Conservation (phyloP, 2,797 vertebrate genomes). For the Darevskia nairensis region DNA sequence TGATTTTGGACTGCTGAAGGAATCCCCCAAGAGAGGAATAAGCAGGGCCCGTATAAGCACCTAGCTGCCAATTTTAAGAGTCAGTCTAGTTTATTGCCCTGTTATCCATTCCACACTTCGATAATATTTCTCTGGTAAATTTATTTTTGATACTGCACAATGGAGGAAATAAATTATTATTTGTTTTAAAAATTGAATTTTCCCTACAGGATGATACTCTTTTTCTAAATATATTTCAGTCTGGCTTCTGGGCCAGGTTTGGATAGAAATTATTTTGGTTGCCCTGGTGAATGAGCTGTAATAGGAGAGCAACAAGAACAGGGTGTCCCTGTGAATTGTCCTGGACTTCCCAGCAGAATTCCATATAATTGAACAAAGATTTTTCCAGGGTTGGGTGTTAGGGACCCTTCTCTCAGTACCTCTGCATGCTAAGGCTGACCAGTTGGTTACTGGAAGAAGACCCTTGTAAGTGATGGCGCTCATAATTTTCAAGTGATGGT, state of each 20-base stretch:
- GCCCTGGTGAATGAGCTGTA: neutral
- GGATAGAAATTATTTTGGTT: neutral
- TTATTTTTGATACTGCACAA: neutral
- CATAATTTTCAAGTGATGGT: too few species aligned
- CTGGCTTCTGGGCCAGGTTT: neutral
- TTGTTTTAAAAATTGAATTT: neutral
- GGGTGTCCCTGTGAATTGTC: neutral
- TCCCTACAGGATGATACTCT: neutral
- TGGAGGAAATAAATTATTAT: neutral
- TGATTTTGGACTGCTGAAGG: slow-evolving; percentile 13
- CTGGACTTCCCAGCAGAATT: neutral
- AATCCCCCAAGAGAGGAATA: slow-evolving; percentile 4
- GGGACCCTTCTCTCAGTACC: neutral
- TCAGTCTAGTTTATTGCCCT: neutral
- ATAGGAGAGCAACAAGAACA: neutral
- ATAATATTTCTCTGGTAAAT: neutral
- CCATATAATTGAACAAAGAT: neutral
- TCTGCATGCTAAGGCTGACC: too few species aligned
- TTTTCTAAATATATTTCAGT: neutral
- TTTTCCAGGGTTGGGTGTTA: neutral
- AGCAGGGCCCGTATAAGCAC: neutral
- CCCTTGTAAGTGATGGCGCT: too few species aligned
- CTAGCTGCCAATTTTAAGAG: neutral
- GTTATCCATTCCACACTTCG: neutral
- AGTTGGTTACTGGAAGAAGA: too few species aligned